Evolutionary conservation across 2,797 vertebrate species (phyloP).

Genomic region (Myotis pilosus): DNA sequence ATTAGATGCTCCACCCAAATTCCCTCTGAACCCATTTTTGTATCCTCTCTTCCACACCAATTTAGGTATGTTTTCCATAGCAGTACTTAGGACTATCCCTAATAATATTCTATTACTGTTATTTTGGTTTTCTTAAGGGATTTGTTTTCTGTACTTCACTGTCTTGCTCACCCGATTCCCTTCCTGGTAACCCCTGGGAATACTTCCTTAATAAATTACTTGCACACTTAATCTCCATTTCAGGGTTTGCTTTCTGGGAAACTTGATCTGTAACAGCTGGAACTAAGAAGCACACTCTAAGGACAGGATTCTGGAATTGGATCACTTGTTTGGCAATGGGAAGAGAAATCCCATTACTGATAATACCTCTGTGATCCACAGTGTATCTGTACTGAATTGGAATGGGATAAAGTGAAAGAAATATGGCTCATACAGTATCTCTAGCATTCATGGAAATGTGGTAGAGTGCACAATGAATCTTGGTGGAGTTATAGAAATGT

Average conservation of each 20-base stretch:
- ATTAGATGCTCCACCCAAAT: not conserved
- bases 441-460: not conserved
- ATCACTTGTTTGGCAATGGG: not conserved
- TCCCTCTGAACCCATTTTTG: not conserved
- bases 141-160: not conserved
- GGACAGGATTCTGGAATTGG: conserved; percentile 15
- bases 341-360: not conserved
- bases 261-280: not conserved
- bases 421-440: not conserved
- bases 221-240: not conserved
- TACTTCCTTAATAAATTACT: conserved; percentile 17
- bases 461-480: not conserved
- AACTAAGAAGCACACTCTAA: not conserved
- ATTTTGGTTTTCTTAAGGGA: not conserved
- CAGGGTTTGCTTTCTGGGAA: not conserved
- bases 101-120: not conserved
- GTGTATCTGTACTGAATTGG: not conserved
- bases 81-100: not conserved
- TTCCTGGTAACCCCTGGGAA: not conserved
- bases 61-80: not conserved
- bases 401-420: not conserved
- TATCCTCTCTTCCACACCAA: not conserved
- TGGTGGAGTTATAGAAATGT: not conserved
- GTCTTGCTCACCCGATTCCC: not conserved
- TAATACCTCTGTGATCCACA: not conserved